phyloP scores from a whole-genome alignment of 2,113 vertebrate species.

The Motacilla tschutschensis region DNA sequence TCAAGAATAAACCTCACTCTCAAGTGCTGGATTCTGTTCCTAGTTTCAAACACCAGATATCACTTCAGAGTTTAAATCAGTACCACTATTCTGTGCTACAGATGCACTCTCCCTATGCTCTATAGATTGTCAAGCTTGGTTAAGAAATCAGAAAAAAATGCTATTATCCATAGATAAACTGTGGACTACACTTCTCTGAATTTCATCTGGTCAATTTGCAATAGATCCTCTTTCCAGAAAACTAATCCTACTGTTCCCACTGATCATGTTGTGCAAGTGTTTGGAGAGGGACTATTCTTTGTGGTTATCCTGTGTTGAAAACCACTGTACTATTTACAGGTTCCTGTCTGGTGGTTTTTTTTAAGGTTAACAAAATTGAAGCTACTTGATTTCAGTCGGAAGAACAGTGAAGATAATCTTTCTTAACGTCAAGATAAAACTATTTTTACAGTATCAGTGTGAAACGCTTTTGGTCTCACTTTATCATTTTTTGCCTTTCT shows the following conservation, averaged over 20 bases:
- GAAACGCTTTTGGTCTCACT: not conserved
- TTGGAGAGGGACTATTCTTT: not conserved
- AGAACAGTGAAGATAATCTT: not conserved
- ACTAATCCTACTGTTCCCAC: not conserved
- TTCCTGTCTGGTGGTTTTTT: not conserved
- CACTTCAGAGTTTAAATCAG: not conserved
- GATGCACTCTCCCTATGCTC: not conserved
- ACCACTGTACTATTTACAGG: not conserved
- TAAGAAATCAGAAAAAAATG: not conserved
- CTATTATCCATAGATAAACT: not conserved
- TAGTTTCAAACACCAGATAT: not conserved
- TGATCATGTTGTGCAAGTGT: not conserved
- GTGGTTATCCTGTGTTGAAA: not conserved
- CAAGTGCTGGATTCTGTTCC: not conserved
- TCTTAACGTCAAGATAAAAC: conserved; percentile 26
- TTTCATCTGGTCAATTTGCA: not conserved
- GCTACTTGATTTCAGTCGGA: not conserved
- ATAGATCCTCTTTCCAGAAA: not conserved
- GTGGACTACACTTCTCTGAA: not conserved
- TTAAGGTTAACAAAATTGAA: not conserved
- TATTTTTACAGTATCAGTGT: conserved; percentile 4
- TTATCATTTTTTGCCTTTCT: conserved; percentile 33
- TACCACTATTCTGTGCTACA: not conserved
- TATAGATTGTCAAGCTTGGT: not conserved
- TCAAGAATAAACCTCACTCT: not conserved